Evolutionary conservation across 2,797 vertebrate genomes (phyloP).

Genomic region (Moxostoma hubbsi): DNA sequence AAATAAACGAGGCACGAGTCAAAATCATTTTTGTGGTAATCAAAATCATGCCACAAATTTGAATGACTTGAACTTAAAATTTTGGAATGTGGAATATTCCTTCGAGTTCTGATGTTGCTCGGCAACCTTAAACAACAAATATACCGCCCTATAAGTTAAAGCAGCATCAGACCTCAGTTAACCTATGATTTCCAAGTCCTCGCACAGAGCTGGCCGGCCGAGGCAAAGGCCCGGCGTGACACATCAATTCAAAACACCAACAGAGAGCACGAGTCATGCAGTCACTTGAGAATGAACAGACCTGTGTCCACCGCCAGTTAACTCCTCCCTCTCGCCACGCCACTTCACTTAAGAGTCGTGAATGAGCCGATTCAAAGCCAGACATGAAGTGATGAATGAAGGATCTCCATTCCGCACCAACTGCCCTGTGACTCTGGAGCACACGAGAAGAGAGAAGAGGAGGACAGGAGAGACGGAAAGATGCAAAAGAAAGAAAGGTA

Average conservation of each 20-base stretch:
- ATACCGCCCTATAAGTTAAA: conserved; percentile 31
- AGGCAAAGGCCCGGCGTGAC: conserved; percentile 19
- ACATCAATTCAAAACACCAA: conserved; percentile 53
- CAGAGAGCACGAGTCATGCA: conserved; percentile 59
- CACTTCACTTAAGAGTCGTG: conserved; percentile 66
- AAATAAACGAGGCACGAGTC: too few species aligned
- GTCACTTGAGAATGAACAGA: conserved; percentile 76
- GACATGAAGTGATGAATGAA: conserved; percentile 73
- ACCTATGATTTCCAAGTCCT: conserved; percentile 30
- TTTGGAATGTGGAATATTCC: too few species aligned
- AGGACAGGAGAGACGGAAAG: neutral
- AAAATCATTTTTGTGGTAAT: too few species aligned
- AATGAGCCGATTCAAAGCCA: conserved; percentile 68
- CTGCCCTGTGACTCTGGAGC: conserved; percentile 2
- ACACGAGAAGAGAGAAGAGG: neutral
- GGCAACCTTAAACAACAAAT: neutral
- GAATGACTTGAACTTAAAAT: too few species aligned
- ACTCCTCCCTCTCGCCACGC: conserved; percentile 81
- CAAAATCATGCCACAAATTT: too few species aligned
- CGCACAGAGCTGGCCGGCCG: conserved; percentile 4
- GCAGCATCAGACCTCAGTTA: neutral
- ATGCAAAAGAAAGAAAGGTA: conserved; percentile 1
- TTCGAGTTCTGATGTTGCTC: neutral
- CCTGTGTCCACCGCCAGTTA: conserved; percentile 86
- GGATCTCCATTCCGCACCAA: conserved; percentile 51